Evolutionary conservation across 2,888 invertebrate species (phyloP).

Genomic region (Protophormia terraenovae): DNA sequence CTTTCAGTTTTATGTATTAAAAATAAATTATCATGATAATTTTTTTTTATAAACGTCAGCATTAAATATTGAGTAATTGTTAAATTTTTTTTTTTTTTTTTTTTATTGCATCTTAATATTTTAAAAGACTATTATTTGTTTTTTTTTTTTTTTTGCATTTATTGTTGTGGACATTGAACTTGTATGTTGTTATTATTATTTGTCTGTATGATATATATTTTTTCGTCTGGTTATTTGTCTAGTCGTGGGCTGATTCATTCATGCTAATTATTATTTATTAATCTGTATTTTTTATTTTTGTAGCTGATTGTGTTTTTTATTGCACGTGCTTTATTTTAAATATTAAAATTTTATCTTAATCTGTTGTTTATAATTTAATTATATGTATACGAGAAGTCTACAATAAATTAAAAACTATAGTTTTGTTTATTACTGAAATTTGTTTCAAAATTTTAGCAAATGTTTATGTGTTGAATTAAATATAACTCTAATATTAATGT

Average conservation of each 20-base stretch:
- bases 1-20: slow-evolving; percentile 1
- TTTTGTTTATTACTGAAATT: too few relatives aligned
- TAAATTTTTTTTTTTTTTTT: background rate
- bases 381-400: too few relatives aligned
- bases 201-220: background rate
- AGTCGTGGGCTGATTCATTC: slow-evolving; percentile 45
- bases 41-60: slow-evolving; percentile 24
- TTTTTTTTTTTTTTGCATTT: slow-evolving; percentile 23
- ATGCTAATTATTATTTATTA: slow-evolving; percentile 52
- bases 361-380: too few relatives aligned
- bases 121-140: slow-evolving; percentile 24
- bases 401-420: too few relatives aligned
- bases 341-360: slow-evolving; percentile 1
- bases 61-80: slow-evolving; percentile 27
- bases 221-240: slow-evolving; percentile 8
- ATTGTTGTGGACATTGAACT: slow-evolving; percentile 53
- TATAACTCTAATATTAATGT: too few relatives aligned
- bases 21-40: background rate
- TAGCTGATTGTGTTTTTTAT: slow-evolving; percentile 44
- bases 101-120: slow-evolving; percentile 48
- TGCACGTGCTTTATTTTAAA: slow-evolving; percentile 51
- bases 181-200: slow-evolving; percentile 21
- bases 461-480: too few relatives aligned
- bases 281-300: slow-evolving; percentile 38
- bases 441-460: too few relatives aligned